These are phyloP conservation scores for Anoplophora glabripennis DNA, from an alignment of 1,140 invertebrate species.

Conservation along the genomic window DNA sequence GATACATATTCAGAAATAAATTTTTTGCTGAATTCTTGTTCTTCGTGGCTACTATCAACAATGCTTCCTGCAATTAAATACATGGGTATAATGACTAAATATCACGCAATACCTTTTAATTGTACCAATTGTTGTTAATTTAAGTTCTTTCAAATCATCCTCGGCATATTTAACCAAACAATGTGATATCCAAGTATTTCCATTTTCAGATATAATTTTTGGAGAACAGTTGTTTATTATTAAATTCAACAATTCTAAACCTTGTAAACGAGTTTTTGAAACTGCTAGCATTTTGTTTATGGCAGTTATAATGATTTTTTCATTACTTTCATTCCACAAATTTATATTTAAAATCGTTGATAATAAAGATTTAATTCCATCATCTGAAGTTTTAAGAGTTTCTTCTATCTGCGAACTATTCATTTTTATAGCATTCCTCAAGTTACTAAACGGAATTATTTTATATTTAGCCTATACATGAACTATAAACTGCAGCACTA, in stretches of 20 bases:
- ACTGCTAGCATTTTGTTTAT: slow-evolving; percentile 17
- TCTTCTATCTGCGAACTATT: slow-evolving; percentile 16
- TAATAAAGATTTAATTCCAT: slow-evolving; percentile 12
- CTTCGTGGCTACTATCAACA: slow-evolving; percentile 14
- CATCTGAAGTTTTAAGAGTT: slow-evolving; percentile 6
- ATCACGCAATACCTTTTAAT: too few relatives aligned
- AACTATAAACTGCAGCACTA: too few relatives aligned
- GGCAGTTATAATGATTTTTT: slow-evolving; percentile 19
- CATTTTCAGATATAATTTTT: slow-evolving; percentile 14
- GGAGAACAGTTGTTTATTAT: slow-evolving; percentile 17
- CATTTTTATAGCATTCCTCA: too few relatives aligned
- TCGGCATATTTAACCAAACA: slow-evolving; percentile 26
- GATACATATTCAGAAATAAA: slow-evolving; percentile 22
- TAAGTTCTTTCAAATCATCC: slow-evolving; percentile 23
- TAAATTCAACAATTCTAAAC: slow-evolving; percentile 20
- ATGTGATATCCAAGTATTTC: slow-evolving; percentile 20
- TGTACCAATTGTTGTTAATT: slow-evolving; percentile 18
- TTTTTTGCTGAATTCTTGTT: slow-evolving; percentile 23
- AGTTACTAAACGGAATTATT: too few relatives aligned
- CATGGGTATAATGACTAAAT: neutral
- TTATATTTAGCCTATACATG: too few relatives aligned
- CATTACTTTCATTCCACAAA: slow-evolving; percentile 12
- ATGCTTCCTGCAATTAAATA: slow-evolving; percentile 19
- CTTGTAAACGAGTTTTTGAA: slow-evolving; percentile 17
- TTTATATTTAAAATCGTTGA: slow-evolving; percentile 24